Conservation (phyloP, 2,888 invertebrate species). For the Polylopha cassiicola region DNA sequence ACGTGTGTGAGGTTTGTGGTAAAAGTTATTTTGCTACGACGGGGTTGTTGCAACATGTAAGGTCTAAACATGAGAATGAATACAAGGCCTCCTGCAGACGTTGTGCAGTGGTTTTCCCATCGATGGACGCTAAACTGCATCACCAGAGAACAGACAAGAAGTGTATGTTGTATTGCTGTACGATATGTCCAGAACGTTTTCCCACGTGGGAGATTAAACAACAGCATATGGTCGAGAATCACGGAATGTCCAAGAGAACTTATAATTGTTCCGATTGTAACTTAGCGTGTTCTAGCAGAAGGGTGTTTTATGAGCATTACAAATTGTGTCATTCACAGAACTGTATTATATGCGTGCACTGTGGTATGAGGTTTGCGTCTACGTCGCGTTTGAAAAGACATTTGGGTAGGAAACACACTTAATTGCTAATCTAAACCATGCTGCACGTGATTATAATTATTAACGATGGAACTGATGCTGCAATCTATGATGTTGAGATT, state of each 20-base stretch:
- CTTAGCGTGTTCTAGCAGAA: constrained; percentile 21
- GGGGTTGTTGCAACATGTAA: constrained; percentile 21
- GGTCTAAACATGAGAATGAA: constrained; percentile 24
- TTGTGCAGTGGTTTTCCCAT: constrained; percentile 19
- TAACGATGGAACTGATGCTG: too few species aligned
- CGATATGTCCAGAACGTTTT: constrained; percentile 27
- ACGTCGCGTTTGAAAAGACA: constrained; percentile 26
- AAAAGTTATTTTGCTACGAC: constrained; percentile 21
- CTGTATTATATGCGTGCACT: constrained; percentile 25
- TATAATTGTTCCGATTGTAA: constrained; percentile 26
- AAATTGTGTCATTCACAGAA: constrained; percentile 27
- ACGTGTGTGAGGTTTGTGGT: constrained; percentile 24
- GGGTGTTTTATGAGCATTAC: constrained; percentile 29
- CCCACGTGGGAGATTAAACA: constrained; percentile 25
- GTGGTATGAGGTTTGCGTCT: constrained; percentile 26
- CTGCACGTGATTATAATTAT: too few species aligned
- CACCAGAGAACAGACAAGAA: constrained; percentile 20
- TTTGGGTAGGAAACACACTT: constrained; percentile 26
- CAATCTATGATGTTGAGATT: too few species aligned
- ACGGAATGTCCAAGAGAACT: constrained; percentile 13
- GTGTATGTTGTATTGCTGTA: constrained; percentile 24
- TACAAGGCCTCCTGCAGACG: constrained; percentile 27
- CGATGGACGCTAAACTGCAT: constrained; percentile 15
- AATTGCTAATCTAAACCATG: not conserved
- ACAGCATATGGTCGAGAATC: constrained; percentile 24